These are phyloP conservation scores for Eulemur coronatus DNA, from an alignment of 2,797 vertebrate species.

Conservation along the genomic window DNA sequence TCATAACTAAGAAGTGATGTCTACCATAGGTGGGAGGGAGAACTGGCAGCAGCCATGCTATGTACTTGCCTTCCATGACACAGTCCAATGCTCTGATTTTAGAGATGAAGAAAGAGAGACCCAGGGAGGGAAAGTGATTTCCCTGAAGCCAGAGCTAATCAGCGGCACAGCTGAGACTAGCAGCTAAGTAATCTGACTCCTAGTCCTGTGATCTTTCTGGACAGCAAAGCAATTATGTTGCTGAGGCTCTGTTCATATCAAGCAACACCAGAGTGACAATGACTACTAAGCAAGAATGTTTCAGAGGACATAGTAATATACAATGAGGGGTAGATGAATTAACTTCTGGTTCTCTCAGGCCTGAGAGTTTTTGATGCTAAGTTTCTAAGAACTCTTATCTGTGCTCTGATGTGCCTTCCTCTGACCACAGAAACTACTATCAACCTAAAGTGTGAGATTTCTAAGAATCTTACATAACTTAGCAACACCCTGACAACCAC, in stretches of 20 bases:
- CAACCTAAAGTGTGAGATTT: slow-evolving; percentile 27
- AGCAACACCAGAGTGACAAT: neutral
- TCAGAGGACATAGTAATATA: neutral
- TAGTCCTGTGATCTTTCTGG: neutral
- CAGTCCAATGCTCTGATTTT: neutral
- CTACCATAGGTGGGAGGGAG: neutral
- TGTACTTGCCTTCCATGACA: neutral
- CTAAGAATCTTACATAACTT: slow-evolving; percentile 56
- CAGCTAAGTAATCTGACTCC: neutral
- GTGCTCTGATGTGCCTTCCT: neutral
- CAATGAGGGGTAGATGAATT: neutral
- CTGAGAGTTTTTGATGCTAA: neutral
- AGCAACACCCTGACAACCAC: slow-evolving; percentile 4
- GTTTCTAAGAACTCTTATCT: slow-evolving; percentile 64
- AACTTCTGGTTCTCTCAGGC: neutral
- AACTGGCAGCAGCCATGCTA: neutral
- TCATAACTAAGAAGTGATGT: neutral
- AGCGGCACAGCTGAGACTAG: neutral
- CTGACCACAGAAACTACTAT: slow-evolving; percentile 48
- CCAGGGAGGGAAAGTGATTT: neutral
- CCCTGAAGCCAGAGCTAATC: neutral
- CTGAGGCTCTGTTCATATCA: neutral
- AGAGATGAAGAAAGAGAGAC: neutral
- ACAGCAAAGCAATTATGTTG: neutral
- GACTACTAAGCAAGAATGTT: neutral